Conservation (phyloP, 2,888 invertebrate species). For the Metacarcinus magister region DNA sequence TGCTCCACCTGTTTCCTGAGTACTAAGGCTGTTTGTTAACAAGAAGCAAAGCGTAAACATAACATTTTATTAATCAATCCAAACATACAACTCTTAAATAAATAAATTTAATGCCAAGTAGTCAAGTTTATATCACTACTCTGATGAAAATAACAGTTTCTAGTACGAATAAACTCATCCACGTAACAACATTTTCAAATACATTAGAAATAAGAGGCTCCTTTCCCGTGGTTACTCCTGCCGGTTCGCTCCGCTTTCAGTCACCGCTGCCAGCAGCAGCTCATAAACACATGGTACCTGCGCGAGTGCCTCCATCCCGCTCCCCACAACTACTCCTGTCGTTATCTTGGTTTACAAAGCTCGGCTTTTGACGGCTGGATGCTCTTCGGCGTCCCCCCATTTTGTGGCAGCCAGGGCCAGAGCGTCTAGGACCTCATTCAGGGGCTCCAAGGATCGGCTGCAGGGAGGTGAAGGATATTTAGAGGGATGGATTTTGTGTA, state of each 20-base stretch:
- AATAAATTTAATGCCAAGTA: not conserved
- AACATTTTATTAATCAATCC: not conserved
- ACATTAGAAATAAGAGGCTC: not conserved
- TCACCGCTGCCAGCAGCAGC: constrained; percentile 42
- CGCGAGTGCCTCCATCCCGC: not conserved
- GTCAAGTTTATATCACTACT: not conserved
- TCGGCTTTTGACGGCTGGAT: not conserved
- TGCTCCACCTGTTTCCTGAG: not conserved
- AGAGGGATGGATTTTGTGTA: not conserved
- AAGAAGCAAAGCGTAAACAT: not conserved
- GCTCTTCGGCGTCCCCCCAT: constrained; percentile 63
- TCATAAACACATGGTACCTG: not conserved
- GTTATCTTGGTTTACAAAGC: not conserved
- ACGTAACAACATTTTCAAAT: not conserved
- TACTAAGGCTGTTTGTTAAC: not conserved
- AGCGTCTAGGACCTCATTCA: constrained; percentile 69
- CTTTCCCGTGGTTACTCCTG: not conserved
- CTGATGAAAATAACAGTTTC: not conserved
- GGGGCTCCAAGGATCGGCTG: constrained; percentile 67
- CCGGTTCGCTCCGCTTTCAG: constrained; percentile 21
- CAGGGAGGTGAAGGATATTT: not conserved
- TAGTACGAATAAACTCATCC: not conserved
- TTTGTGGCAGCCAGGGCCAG: constrained; percentile 65
- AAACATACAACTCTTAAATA: not conserved
- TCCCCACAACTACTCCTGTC: not conserved